A percentile compares a stretch with the other conserved stretches of the same genome.
Conservation (phyloP, 2,888 invertebrate genomes). For the Eristalis pertinax region DNA sequence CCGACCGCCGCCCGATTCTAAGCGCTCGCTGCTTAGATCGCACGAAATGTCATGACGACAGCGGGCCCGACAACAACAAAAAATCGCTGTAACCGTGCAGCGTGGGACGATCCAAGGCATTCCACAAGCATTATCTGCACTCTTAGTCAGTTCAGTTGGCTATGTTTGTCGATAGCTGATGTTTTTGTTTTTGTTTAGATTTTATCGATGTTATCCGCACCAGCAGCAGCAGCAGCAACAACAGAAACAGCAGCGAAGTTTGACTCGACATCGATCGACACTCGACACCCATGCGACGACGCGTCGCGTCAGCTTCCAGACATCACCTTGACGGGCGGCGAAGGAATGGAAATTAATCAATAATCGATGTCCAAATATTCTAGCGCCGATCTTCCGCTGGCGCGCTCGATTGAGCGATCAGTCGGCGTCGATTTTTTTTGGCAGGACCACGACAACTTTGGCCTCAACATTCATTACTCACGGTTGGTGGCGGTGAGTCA, state of each 20-base stretch:
- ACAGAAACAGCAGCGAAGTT: constrained; percentile 4
- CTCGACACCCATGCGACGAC: constrained; percentile 36
- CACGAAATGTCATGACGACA: constrained; percentile 58
- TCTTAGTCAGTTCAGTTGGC: constrained; percentile 52
- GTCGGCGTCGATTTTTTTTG: constrained; percentile 14
- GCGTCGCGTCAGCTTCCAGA: constrained; percentile 1
- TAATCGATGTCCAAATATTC: constrained; percentile 54
- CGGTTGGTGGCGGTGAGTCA: constrained; percentile 18
- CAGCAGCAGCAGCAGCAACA: background rate
- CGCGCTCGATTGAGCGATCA: constrained; percentile 57
- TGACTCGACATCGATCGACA: constrained; percentile 4
- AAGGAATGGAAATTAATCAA: constrained; percentile 31
- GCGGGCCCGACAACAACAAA: constrained; percentile 3
- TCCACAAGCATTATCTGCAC: constrained; percentile 55
- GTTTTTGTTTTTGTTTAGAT: constrained; percentile 28
- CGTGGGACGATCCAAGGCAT: constrained; percentile 71
- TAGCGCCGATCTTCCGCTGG: constrained; percentile 34
- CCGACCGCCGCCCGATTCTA: background rate
- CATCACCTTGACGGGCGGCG: background rate
- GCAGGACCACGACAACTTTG: constrained; percentile 27
- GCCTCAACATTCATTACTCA: constrained; percentile 47
- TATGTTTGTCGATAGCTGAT: background rate
- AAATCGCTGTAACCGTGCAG: constrained; percentile 49
- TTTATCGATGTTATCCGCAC: background rate
- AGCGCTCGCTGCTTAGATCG: background rate